These are phyloP conservation scores for Engraulis encrasicolus DNA, from an alignment of 2,113 vertebrate species.

Conservation along the genomic window DNA sequence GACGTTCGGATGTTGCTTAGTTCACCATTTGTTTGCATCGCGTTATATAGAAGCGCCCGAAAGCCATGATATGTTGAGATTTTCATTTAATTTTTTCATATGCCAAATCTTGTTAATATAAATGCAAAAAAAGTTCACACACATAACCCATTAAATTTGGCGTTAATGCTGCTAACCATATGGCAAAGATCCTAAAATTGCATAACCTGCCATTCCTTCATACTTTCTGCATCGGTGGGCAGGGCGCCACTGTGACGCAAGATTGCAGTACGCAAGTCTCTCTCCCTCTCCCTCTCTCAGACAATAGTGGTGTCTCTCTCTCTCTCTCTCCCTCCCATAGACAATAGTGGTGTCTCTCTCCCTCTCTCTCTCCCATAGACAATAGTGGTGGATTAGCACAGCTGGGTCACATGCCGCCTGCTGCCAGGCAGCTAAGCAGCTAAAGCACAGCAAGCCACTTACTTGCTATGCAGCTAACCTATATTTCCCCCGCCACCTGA, in stretches of 20 bases:
- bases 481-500: slow-evolving; percentile 20
- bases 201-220: background rate
- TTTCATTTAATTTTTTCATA: no score
- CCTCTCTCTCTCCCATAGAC: background rate
- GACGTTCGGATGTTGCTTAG: no score
- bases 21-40: no score
- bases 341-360: background rate
- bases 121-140: background rate
- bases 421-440: slow-evolving; percentile 6
- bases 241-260: background rate
- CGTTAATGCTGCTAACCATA: background rate
- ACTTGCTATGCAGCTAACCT: slow-evolving; percentile 24
- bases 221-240: background rate
- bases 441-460: slow-evolving; percentile 8
- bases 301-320: no score
- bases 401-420: slow-evolving; percentile 17
- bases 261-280: background rate
- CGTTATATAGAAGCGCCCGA: no score
- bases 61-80: no score
- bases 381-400: slow-evolving; percentile 13
- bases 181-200: background rate
- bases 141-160: background rate
- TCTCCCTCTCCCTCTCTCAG: no score
- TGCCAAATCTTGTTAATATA: no score
- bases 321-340: background rate